These are phyloP conservation scores for Acrocyrtus sp. DNA, from an alignment of 2,888 invertebrate genomes.

Conservation along the genomic window DNA sequence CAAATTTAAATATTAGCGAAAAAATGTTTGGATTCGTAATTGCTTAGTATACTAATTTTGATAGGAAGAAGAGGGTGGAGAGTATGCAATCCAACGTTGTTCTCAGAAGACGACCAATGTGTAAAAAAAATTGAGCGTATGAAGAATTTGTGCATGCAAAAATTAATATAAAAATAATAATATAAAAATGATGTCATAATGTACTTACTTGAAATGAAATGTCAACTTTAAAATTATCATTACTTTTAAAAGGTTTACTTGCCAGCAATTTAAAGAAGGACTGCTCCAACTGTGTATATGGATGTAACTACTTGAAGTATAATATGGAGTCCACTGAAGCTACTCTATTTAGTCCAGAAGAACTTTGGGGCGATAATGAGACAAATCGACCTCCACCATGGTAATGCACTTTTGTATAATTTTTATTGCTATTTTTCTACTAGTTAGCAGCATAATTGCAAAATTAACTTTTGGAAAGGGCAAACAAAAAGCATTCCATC, in stretches of 20 bases:
- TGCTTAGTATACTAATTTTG: neutral
- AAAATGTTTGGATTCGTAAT: neutral
- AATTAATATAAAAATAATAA: no score
- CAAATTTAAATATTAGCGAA: neutral
- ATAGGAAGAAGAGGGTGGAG: slow-evolving; percentile 8
- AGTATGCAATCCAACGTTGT: slow-evolving; percentile 30
- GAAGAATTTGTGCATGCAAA: no score
- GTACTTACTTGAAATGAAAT: neutral
- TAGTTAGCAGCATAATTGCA: no score
- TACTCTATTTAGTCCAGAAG: slow-evolving; percentile 9
- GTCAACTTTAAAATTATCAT: neutral
- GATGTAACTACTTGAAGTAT: slow-evolving; percentile 44
- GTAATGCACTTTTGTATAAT: no score
- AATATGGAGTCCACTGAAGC: slow-evolving; percentile 28
- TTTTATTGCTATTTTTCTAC: no score
- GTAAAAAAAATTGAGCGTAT: slow-evolving; percentile 17
- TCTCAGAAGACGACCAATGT: slow-evolving; percentile 18
- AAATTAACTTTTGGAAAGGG: slow-evolving; percentile 10
- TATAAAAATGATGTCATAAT: neutral
- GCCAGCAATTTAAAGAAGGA: slow-evolving; percentile 13
- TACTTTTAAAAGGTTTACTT: slow-evolving; percentile 5
- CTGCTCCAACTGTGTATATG: slow-evolving; percentile 24
- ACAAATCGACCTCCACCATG: slow-evolving; percentile 13
- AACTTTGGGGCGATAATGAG: slow-evolving; percentile 34
- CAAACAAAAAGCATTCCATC: slow-evolving; percentile 21